phyloP scores from a whole-genome alignment of 2,797 vertebrate genomes.

The Heterohyrax brucei region DNA sequence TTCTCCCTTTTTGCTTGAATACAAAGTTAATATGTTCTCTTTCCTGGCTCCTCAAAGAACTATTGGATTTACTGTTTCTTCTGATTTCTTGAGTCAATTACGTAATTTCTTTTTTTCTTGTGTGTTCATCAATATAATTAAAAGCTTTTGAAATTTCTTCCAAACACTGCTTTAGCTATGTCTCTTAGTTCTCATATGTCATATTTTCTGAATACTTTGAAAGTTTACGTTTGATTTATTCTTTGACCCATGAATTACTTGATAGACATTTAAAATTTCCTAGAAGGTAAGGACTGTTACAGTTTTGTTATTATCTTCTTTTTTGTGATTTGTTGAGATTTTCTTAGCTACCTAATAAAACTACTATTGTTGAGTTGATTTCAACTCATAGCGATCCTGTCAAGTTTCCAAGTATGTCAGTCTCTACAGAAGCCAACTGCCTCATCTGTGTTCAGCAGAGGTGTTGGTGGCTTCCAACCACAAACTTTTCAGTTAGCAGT shows the following conservation, averaged over 20 bases:
- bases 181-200: slow-evolving; percentile 18
- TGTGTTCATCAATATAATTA: neutral
- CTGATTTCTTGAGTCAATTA: neutral
- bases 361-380: too few species aligned
- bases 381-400: too few species aligned
- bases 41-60: neutral
- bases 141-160: slow-evolving; percentile 39
- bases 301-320: slow-evolving; percentile 35
- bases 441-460: too few species aligned
- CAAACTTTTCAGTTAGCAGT: too few species aligned
- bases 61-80: slow-evolving; percentile 11
- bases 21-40: neutral
- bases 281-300: neutral
- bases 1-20: slow-evolving; percentile 27
- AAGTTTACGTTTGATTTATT: slow-evolving; percentile 68
- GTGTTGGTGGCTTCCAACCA: too few species aligned
- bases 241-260: slow-evolving; percentile 19
- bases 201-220: slow-evolving; percentile 32
- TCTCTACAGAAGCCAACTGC: too few species aligned
- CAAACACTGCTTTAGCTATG: neutral
- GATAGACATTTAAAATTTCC: slow-evolving; percentile 51
- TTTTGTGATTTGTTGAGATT: slow-evolving; percentile 44
- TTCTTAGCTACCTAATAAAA: slow-evolving; percentile 20
- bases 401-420: too few species aligned
- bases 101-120: slow-evolving; percentile 40